These are phyloP conservation scores for Tanypteryx hageni DNA, from an alignment of 2,888 invertebrate genomes.

Conservation along the genomic window DNA sequence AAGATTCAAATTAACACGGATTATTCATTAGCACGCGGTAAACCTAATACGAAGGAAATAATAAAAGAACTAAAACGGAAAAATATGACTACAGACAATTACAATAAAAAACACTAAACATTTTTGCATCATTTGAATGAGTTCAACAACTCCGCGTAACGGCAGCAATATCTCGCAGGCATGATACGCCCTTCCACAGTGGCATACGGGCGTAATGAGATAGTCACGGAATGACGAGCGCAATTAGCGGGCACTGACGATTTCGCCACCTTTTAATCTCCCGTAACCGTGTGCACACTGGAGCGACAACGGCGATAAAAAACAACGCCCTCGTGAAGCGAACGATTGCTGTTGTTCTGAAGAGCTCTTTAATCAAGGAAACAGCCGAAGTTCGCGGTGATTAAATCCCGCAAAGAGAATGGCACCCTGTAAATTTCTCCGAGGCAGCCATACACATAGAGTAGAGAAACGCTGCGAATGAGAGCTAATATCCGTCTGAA, in stretches of 20 bases:
- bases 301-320: neutral
- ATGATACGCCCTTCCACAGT: neutral
- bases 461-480: neutral
- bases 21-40: no score
- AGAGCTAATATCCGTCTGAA: neutral
- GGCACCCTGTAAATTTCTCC: neutral
- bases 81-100: no score
- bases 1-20: no score
- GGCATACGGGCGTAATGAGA: neutral
- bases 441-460: neutral
- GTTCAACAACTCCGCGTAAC: neutral
- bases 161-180: neutral
- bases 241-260: neutral
- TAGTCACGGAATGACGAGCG: slow-evolving; percentile 3
- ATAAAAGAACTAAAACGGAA: no score
- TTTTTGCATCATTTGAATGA: no score
- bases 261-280: neutral
- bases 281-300: slow-evolving; percentile 5
- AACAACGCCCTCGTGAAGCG: neutral
- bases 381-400: neutral
- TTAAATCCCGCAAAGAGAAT: neutral
- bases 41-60: no score
- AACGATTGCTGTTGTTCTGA: neutral
- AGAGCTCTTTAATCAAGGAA: neutral
- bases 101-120: no score